phyloP scores from a whole-genome alignment of 2,113 vertebrate genomes.

The Heterotis niloticus region DNA sequence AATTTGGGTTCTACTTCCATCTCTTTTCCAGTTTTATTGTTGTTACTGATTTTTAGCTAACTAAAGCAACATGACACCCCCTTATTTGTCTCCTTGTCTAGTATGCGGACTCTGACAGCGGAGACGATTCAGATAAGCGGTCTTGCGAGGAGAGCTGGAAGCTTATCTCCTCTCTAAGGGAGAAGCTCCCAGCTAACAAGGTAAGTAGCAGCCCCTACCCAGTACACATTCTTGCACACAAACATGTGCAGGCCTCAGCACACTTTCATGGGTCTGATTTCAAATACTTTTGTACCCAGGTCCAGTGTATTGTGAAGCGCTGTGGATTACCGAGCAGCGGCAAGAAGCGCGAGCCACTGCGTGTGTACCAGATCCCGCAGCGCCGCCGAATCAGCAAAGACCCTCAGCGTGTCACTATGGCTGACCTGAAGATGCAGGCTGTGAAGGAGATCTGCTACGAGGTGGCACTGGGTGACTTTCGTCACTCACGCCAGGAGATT shows the following conservation, averaged over 20 bases:
- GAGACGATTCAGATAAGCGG: slow-evolving; percentile 82
- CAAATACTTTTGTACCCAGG: slow-evolving; percentile 44
- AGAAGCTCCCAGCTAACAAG: slow-evolving; percentile 78
- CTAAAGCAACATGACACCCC: neutral
- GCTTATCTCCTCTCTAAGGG: slow-evolving; percentile 77
- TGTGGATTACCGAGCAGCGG: slow-evolving; percentile 83
- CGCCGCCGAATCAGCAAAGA: slow-evolving; percentile 76
- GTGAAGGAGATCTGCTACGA: slow-evolving; percentile 89
- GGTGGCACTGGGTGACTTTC: slow-evolving; percentile 81
- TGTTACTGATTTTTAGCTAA: neutral
- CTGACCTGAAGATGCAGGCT: slow-evolving; percentile 78
- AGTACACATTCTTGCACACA: neutral
- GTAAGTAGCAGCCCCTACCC: slow-evolving; percentile 31
- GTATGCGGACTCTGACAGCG: slow-evolving; percentile 82
- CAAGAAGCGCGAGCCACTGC: slow-evolving; percentile 73
- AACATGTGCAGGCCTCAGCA: neutral
- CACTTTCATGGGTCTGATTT: neutral
- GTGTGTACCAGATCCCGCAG: slow-evolving; percentile 82
- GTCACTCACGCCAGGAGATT: slow-evolving; percentile 77
- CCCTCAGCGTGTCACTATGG: slow-evolving; percentile 70
- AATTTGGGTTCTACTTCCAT: neutral
- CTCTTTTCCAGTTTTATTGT: neutral
- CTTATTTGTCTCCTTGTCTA: slow-evolving; percentile 29
- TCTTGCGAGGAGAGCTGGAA: slow-evolving; percentile 87
- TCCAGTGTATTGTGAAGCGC: slow-evolving; percentile 79